Evolutionary conservation across 30 jellyfish, hydroid and myxozoan species (phyloP), one percentile per base, ranked within the genome.

Genomic region (Aurelia coerulea): DNA sequence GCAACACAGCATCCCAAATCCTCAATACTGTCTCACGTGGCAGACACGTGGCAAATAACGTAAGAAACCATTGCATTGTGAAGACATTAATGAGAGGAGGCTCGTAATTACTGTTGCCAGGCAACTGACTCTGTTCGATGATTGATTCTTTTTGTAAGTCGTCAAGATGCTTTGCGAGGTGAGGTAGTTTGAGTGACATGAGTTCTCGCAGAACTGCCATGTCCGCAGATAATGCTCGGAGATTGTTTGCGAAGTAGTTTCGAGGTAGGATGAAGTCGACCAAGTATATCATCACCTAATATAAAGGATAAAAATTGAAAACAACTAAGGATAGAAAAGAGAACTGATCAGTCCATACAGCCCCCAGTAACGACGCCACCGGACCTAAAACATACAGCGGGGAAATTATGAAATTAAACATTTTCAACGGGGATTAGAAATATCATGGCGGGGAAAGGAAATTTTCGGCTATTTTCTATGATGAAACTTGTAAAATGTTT

Each of bases 61-160:
- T 95, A 31, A 95, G 90, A 74, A 95, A 95, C 99, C 99, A 95
- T 34, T 95, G 99, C 99, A 95, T 95, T 35, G 99, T 95, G 76
- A 95, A 95, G 62, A 95, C 96, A 66, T 95, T 95, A 42, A 90
- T 91, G 75, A 95, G 95, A 9, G 99, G 99, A 35, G 99, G 99
- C 74, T 95, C 99, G 80, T 95, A 95, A 37, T 83, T 84, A 68
- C 88, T 74, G 77, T 67, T 76, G 70, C 97, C 97, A 62, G 93
- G 76, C 37, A 83, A 58, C 76, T 78, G 91, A 10, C 80, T 68
- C 67, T 81, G 81, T 31, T 42, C 69, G 15, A 65, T 62, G 80
- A 95, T 89, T 31, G 99, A 88, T 73, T 84, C 97, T 53, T 89
- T 85, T 56, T 95, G 99, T 31, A 95, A 88, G 33, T 75, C 89